Evolutionary conservation across 2,888 invertebrate species (phyloP).

Genomic region (Parnassius smintheus): DNA sequence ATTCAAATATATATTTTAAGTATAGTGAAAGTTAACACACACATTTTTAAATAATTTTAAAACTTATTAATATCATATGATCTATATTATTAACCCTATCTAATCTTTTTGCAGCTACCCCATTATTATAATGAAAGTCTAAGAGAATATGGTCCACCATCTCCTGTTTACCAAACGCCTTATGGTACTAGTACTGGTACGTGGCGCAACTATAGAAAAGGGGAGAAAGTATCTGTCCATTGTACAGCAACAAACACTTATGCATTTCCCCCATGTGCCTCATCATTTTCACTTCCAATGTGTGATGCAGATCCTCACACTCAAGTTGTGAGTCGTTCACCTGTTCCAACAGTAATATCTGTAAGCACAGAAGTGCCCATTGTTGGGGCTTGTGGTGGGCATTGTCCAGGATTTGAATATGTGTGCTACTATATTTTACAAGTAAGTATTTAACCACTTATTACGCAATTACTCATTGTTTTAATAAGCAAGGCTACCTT

Average conservation of each 20-base stretch:
- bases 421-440: slow-evolving; percentile 86
- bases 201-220: slow-evolving; percentile 62
- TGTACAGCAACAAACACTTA: slow-evolving; percentile 51
- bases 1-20: too few species aligned
- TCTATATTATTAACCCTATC: neutral
- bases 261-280: slow-evolving; percentile 67
- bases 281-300: slow-evolving; percentile 69
- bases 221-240: slow-evolving; percentile 48
- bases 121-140: slow-evolving; percentile 60
- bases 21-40: too few species aligned
- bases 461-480: too few species aligned
- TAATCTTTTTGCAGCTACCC: slow-evolving; percentile 51
- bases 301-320: slow-evolving; percentile 55
- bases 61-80: too few species aligned
- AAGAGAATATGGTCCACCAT: slow-evolving; percentile 66
- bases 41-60: too few species aligned
- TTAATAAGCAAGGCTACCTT: too few species aligned
- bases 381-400: slow-evolving; percentile 85
- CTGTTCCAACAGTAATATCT: slow-evolving; percentile 58
- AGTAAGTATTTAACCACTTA: slow-evolving; percentile 52
- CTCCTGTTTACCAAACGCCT: slow-evolving; percentile 75
- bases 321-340: slow-evolving; percentile 50
- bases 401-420: slow-evolving; percentile 86
- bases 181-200: slow-evolving; percentile 55
- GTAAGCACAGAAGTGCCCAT: slow-evolving; percentile 77